phyloP scores from a whole-genome alignment of 2,797 vertebrate species.

The Pagetopsis macropterus region DNA sequence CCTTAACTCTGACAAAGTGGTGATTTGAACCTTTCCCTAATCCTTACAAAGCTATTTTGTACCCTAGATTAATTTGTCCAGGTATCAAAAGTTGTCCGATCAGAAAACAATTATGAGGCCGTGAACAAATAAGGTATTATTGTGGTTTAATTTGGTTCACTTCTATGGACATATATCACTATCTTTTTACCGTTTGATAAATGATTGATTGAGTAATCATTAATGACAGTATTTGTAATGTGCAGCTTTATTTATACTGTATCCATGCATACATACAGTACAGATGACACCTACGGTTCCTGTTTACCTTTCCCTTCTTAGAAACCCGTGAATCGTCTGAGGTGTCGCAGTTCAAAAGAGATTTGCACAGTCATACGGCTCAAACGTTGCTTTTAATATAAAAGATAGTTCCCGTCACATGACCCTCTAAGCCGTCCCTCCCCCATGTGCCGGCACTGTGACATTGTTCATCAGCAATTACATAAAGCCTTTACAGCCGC shows the following conservation, averaged over 20 bases:
- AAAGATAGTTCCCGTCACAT: slow-evolving; percentile 32
- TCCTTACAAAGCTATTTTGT: not conserved
- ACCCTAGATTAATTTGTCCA: not conserved
- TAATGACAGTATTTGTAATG: not conserved
- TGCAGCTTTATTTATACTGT: not conserved
- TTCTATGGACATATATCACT: not conserved
- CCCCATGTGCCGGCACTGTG: slow-evolving; percentile 38
- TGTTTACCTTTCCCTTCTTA: not conserved
- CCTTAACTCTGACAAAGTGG: not conserved
- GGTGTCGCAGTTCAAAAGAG: slow-evolving; percentile 29
- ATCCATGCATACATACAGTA: not conserved
- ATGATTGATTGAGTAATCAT: not conserved
- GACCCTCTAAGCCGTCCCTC: slow-evolving; percentile 34
- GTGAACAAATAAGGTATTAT: not conserved
- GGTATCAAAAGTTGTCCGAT: too few relatives aligned
- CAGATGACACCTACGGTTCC: not conserved
- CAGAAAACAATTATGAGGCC: too few relatives aligned
- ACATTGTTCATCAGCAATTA: slow-evolving; percentile 84
- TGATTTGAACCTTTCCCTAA: not conserved
- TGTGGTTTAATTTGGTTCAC: not conserved
- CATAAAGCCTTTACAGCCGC: slow-evolving; percentile 77
- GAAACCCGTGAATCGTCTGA: not conserved
- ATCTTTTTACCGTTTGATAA: not conserved
- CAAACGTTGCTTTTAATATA: slow-evolving; percentile 20
- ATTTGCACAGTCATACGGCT: slow-evolving; percentile 51